Percentiles rank a stretch among this genome's conserved stretches.
Conservation (phyloP, 2,888 invertebrate species). For the Isoperla grammatica region DNA sequence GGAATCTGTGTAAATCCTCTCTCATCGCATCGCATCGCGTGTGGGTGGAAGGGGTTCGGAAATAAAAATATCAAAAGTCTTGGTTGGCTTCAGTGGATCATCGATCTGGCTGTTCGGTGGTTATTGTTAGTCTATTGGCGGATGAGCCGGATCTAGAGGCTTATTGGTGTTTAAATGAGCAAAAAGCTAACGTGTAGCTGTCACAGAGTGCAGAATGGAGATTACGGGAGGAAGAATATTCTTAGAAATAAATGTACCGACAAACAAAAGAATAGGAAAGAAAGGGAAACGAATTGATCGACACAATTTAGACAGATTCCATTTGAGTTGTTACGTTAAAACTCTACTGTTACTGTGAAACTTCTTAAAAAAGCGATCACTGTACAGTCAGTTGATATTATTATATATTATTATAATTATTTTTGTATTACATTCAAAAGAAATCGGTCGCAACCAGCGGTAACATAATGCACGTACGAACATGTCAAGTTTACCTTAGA, state of each 20-base stretch:
- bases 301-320: too few species aligned
- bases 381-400: too few species aligned
- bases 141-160: slow-evolving; percentile 24
- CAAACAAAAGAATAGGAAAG: background rate
- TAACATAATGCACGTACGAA: too few species aligned
- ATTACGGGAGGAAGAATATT: background rate
- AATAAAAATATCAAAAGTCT: slow-evolving; percentile 11
- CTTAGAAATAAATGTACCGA: background rate
- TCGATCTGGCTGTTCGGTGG: slow-evolving; percentile 12
- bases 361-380: too few species aligned
- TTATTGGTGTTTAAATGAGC: slow-evolving; percentile 20
- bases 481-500: too few species aligned
- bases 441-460: too few species aligned
- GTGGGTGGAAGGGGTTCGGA: slow-evolving; percentile 4
- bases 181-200: background rate
- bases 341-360: too few species aligned
- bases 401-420: too few species aligned
- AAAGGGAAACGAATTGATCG: too few species aligned
- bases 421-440: too few species aligned
- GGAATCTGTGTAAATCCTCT: slow-evolving; percentile 9
- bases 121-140: slow-evolving; percentile 22
- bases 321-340: too few species aligned
- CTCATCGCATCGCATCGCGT: slow-evolving; percentile 15
- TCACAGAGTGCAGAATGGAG: too few species aligned
- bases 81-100: slow-evolving; percentile 5